Conservation (phyloP, 1,140 invertebrate genomes). For the Aphaenogaster rudis region DNA sequence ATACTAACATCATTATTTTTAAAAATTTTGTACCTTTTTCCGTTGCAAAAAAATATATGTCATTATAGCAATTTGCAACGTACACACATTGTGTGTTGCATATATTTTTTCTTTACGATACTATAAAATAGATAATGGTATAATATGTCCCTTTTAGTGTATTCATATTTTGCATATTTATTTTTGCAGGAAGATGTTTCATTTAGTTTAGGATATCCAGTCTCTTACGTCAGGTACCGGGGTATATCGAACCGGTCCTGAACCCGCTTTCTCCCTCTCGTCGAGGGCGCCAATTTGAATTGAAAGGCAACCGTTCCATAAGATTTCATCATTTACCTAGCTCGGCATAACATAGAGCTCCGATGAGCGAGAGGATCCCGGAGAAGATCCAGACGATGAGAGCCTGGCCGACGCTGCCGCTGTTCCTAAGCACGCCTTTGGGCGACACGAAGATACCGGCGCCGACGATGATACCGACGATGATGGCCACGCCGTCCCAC, state of each 20-base stretch:
- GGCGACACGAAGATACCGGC: conserved; percentile 98
- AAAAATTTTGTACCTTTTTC: background rate
- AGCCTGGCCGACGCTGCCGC: conserved; percentile 95
- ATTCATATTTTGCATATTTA: background rate
- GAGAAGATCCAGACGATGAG: conserved; percentile 96
- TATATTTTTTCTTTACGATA: background rate
- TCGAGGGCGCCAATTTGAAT: conserved; percentile 27
- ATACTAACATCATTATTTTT: background rate
- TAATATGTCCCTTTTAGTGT: background rate
- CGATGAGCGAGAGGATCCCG: conserved; percentile 95
- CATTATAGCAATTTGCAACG: no score
- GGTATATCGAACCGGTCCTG: background rate
- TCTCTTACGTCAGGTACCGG: background rate
- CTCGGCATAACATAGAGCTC: conserved; percentile 98
- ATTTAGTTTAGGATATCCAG: background rate
- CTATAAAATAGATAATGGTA: background rate
- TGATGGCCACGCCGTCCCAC: conserved; percentile 94
- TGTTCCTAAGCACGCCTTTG: conserved; percentile 95
- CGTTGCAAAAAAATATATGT: no score
- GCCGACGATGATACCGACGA: conserved; percentile 96
- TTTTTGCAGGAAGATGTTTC: background rate
- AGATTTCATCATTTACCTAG: conserved; percentile 88
- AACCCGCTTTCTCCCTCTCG: background rate
- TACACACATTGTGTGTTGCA: no score
- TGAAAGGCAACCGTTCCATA: background rate